A percentile compares a stretch with the other conserved stretches of the same genome.
phyloP scores from a whole-genome alignment of 2,888 invertebrate species.

The Sthenelais limicola region DNA sequence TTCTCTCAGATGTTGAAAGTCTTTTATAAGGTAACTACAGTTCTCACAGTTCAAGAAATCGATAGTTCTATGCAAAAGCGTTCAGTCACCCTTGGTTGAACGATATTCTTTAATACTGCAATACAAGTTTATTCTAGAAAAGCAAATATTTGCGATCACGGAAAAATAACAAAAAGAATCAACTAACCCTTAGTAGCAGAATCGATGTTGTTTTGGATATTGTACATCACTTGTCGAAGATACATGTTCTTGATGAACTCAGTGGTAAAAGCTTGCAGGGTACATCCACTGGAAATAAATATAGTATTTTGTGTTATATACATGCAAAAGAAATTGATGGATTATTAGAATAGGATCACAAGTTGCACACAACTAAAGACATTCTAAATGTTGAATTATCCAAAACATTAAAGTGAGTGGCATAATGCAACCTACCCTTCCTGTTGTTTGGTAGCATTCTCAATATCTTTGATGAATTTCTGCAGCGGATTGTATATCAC shows the following conservation, averaged over 20 bases:
- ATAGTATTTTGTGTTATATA: too few relatives aligned
- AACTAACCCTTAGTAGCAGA: conserved; percentile 81
- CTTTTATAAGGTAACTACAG: neutral
- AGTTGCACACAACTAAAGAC: too few relatives aligned
- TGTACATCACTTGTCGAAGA: conserved; percentile 80
- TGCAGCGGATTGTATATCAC: conserved; percentile 87
- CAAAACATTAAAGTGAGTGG: too few relatives aligned
- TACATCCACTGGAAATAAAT: conserved; percentile 77
- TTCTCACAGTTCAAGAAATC: too few relatives aligned
- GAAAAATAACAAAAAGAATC: too few relatives aligned
- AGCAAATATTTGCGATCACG: too few relatives aligned
- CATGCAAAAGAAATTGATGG: too few relatives aligned
- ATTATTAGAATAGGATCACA: too few relatives aligned
- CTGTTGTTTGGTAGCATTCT: conserved; percentile 76
- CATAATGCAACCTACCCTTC: conserved; percentile 68
- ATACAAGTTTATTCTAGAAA: too few relatives aligned
- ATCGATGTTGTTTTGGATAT: conserved; percentile 79
- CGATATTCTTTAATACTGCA: too few relatives aligned
- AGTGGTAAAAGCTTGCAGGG: conserved; percentile 86
- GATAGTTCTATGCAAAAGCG: neutral
- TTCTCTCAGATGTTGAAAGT: neutral
- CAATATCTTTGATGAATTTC: conserved; percentile 88
- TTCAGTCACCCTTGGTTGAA: too few relatives aligned
- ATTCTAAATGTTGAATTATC: too few relatives aligned
- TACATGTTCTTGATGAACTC: conserved; percentile 91